Conservation (phyloP, 2,888 invertebrate species). For the Adelognathus sp. region DNA sequence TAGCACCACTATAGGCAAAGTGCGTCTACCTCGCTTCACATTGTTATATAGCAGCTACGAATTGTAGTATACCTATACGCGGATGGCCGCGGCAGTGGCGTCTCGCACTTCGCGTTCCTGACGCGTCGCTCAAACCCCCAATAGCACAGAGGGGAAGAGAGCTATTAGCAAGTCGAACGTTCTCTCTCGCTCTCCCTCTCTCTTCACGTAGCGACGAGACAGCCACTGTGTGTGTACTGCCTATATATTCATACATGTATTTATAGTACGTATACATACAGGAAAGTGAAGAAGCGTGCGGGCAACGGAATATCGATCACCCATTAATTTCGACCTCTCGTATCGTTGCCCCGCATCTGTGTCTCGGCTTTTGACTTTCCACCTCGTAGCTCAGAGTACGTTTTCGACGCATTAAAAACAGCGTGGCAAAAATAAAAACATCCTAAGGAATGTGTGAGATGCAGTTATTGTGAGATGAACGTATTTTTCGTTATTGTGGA, state of each 20-base stretch:
- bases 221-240: conserved; percentile 6
- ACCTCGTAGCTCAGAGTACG: background rate
- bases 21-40: background rate
- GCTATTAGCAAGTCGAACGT: conserved; percentile 47
- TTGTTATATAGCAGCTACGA: background rate
- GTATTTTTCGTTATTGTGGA: too few relatives aligned
- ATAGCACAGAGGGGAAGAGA: conserved; percentile 12
- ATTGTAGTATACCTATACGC: background rate
- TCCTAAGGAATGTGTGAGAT: background rate
- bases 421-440: background rate
- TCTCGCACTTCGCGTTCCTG: conserved; percentile 36
- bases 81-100: conserved; percentile 11
- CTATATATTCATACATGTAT: background rate
- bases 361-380: background rate
- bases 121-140: conserved; percentile 32
- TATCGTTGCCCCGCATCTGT: conserved; percentile 58
- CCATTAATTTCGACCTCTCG: conserved; percentile 51
- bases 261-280: background rate
- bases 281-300: background rate
- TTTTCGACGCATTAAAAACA: background rate
- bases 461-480: too few relatives aligned
- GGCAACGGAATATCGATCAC: conserved; percentile 56
- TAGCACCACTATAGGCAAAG: background rate
- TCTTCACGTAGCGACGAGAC: conserved; percentile 27
- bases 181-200: conserved; percentile 34